Percentiles rank a stretch among this genome's conserved stretches.
Evolutionary conservation across 2,797 vertebrate genomes (phyloP).

Genomic region (Urocyon cinereoargenteus): DNA sequence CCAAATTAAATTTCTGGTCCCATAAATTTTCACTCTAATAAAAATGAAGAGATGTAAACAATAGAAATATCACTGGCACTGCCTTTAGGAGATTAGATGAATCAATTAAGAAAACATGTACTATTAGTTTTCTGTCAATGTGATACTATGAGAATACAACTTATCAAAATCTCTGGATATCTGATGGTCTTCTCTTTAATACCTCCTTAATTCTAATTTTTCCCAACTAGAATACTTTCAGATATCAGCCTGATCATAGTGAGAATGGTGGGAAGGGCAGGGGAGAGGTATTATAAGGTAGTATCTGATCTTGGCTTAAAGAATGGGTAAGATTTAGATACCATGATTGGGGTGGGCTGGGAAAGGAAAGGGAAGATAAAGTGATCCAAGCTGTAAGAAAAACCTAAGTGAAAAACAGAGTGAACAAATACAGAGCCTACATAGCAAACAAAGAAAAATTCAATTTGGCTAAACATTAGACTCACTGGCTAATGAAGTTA

Average conservation of each 20-base stretch:
- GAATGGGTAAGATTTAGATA: not conserved
- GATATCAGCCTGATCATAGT: not conserved
- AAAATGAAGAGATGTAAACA: not conserved
- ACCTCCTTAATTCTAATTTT: not conserved
- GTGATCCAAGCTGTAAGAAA: not conserved
- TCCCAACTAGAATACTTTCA: not conserved
- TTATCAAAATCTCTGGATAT: not conserved
- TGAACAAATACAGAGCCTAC: not conserved
- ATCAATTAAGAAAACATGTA: not conserved
- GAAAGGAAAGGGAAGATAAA: not conserved
- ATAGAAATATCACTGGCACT: not conserved
- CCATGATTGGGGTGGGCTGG: not conserved
- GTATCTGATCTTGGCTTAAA: not conserved
- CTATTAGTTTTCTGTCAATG: not conserved
- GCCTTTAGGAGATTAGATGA: not conserved
- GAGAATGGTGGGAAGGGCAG: not conserved
- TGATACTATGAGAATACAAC: not conserved
- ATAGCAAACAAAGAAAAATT: not conserved
- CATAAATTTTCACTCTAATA: conserved; percentile 4
- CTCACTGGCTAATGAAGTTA: not conserved
- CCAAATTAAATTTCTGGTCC: not conserved
- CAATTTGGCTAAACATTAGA: not conserved
- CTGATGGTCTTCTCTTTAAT: not conserved
- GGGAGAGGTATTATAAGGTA: not conserved
- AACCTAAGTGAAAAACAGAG: not conserved